Percentiles rank a stretch among this genome's conserved stretches.
Conservation (phyloP, 2,888 invertebrate species). For the Acheta domesticus region DNA sequence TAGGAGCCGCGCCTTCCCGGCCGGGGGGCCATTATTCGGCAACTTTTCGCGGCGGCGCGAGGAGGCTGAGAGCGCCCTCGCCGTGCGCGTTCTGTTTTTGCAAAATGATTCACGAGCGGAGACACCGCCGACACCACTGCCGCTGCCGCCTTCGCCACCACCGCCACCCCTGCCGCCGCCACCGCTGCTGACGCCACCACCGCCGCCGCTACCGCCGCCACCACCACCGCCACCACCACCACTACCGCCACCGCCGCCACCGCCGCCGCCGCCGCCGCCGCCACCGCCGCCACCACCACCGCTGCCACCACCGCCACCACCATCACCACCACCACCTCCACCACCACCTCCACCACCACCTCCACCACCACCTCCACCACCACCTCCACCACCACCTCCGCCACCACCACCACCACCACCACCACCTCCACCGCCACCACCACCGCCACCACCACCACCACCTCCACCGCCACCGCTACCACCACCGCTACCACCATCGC, state of each 20-base stretch:
- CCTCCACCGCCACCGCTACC: not conserved
- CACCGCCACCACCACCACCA: not conserved
- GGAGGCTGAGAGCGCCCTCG: not conserved
- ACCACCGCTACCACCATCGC: too few species aligned
- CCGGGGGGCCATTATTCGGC: not conserved
- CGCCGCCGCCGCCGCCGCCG: not conserved
- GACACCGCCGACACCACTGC: not conserved
- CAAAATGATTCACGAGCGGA: not conserved
- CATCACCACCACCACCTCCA: too few species aligned
- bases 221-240: not conserved
- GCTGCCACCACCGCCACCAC: too few species aligned
- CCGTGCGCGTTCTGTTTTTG: not conserved
- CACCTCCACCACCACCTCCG: not conserved
- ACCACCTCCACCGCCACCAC: not conserved
- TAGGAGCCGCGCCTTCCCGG: too few species aligned
- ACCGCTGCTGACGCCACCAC: not conserved
- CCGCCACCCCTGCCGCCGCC: not conserved
- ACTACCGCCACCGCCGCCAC: not conserved
- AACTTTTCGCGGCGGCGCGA: constrained; percentile 4
- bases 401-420: not conserved
- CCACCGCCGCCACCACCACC: not conserved
- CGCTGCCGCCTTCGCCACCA: not conserved
- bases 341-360: too few species aligned
- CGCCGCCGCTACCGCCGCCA: not conserved
- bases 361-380: accelerated